Evolutionary conservation across 2,113 vertebrate species (phyloP).

Genomic region (Rhea americana): DNA sequence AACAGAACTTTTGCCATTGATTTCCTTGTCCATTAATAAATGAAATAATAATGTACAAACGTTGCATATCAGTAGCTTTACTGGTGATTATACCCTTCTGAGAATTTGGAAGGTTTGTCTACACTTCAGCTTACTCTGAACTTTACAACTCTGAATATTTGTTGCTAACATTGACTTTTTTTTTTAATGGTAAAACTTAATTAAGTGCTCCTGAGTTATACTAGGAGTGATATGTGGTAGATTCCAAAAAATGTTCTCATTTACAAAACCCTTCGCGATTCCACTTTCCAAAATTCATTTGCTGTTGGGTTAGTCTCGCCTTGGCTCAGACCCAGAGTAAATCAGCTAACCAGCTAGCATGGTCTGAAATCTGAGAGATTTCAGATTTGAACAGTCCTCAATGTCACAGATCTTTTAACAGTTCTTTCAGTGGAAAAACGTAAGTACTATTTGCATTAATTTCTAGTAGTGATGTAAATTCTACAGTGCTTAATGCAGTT

Average conservation of each 20-base stretch:
- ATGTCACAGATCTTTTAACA: not conserved
- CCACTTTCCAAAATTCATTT: not conserved
- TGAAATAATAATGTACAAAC: not conserved
- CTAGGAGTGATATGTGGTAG: not conserved
- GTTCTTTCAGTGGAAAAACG: not conserved
- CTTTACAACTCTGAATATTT: not conserved
- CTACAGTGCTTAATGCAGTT: not conserved
- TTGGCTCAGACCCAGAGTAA: slow-evolving; percentile 3
- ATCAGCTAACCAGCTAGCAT: not conserved
- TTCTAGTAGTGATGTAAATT: not conserved
- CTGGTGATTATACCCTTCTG: not conserved
- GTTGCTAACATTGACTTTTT: not conserved
- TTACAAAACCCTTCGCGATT: not conserved
- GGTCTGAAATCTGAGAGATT: not conserved
- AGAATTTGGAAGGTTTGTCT: not conserved
- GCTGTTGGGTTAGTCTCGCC: not conserved
- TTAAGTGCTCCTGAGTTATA: not conserved
- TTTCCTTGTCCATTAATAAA: not conserved
- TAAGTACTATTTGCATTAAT: not conserved
- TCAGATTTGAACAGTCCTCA: not conserved
- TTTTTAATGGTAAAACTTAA: not conserved
- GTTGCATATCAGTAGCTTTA: not conserved
- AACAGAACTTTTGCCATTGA: not conserved
- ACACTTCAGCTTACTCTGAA: not conserved
- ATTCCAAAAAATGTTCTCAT: not conserved